phyloP scores from a whole-genome alignment of 2,888 invertebrate species.

The Anodontia alba region DNA sequence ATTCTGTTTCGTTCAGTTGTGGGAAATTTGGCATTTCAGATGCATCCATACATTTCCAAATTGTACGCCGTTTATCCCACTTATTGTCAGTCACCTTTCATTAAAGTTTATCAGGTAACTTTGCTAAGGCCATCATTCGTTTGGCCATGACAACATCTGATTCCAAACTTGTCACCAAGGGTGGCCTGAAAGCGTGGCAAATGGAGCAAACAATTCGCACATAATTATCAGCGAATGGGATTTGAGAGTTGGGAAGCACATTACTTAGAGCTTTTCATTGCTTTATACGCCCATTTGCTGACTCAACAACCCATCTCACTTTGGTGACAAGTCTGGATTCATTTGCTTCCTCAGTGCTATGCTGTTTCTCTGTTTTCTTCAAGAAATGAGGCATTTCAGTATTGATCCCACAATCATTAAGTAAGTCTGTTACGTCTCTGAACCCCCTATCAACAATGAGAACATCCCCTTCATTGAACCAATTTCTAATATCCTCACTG shows the following conservation, averaged over 20 bases:
- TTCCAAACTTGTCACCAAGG: not conserved
- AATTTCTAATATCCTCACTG: constrained; percentile 15
- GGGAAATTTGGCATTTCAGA: constrained; percentile 1
- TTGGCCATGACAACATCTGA: not conserved
- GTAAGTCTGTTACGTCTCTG: constrained; percentile 20
- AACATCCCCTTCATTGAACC: constrained; percentile 28
- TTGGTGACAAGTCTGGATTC: constrained; percentile 14
- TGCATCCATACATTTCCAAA: not conserved
- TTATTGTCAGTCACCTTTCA: not conserved
- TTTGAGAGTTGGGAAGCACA: constrained; percentile 9
- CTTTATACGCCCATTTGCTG: constrained; percentile 29
- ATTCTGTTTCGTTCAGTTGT: not conserved
- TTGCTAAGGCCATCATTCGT: not conserved
- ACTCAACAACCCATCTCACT: constrained; percentile 24
- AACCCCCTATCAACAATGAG: constrained; percentile 34
- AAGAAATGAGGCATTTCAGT: constrained; percentile 28
- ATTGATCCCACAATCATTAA: constrained; percentile 1
- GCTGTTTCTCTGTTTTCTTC: not conserved
- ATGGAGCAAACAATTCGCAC: constrained; percentile 6
- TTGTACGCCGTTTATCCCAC: not conserved
- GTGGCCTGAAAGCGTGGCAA: not conserved
- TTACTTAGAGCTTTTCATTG: constrained; percentile 21
- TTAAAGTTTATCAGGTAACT: not conserved
- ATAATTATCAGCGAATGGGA: not conserved
- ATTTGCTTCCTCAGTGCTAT: constrained; percentile 7